phyloP scores from a whole-genome alignment of 2,113 vertebrate species.

The Neopipo cinnamomea region DNA sequence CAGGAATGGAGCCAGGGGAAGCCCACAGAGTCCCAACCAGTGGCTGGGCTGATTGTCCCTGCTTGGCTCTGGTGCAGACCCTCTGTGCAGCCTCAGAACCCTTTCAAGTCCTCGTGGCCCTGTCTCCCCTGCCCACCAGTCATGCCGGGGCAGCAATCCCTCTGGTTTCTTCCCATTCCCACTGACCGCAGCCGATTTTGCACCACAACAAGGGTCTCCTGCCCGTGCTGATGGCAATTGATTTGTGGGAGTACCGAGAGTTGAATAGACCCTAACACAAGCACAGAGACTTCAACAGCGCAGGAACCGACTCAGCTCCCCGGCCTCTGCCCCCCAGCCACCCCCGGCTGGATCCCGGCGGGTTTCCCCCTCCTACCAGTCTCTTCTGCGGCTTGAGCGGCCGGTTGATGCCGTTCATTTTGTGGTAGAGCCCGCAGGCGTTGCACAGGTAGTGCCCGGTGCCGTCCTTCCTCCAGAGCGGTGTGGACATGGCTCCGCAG shows the following conservation, averaged over 20 bases:
- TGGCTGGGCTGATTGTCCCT: not conserved
- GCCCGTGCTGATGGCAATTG: not conserved
- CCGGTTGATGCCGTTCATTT: constrained; percentile 97
- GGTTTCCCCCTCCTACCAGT: constrained; percentile 78
- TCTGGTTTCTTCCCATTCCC: not conserved
- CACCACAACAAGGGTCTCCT: accelerated
- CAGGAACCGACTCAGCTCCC: accelerated
- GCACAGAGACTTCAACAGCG: not conserved
- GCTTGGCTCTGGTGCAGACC: accelerated
- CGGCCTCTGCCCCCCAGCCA: not conserved
- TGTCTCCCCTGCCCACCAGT: not conserved
- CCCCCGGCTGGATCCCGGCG: accelerated
- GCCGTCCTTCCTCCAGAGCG: constrained; percentile 94
- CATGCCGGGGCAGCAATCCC: accelerated
- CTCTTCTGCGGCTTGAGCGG: constrained; percentile 95
- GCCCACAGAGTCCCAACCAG: accelerated
- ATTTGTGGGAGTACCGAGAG: accelerated
- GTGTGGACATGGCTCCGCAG: constrained; percentile 95
- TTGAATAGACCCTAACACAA: not conserved
- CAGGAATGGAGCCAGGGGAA: not conserved
- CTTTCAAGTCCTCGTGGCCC: not conserved
- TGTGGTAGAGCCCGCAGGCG: constrained; percentile 97
- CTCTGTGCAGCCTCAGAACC: not conserved
- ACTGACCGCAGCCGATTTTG: accelerated
- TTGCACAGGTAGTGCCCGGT: constrained; percentile 98